Conservation (phyloP, 2,797 vertebrate species). For the Mastacembelus armatus region DNA sequence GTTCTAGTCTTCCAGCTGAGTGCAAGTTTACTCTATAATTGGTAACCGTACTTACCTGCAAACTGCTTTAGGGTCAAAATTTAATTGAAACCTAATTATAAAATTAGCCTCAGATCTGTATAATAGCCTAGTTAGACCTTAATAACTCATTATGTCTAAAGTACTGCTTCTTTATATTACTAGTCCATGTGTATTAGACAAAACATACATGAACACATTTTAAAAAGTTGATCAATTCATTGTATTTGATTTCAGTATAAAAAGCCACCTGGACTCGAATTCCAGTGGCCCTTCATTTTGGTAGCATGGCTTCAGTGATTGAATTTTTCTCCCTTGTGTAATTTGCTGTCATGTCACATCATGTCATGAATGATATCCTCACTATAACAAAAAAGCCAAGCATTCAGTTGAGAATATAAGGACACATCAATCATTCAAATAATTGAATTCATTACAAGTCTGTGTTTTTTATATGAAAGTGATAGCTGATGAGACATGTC, state of each 20-base stretch:
- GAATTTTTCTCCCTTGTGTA: slow-evolving; percentile 49
- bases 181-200: background rate
- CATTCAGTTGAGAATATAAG: slow-evolving; percentile 58
- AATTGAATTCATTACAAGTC: slow-evolving; percentile 59
- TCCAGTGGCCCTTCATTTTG: slow-evolving; percentile 17
- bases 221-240: background rate
- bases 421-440: slow-evolving; percentile 70
- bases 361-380: slow-evolving; percentile 48
- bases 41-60: slow-evolving; percentile 58
- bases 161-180: slow-evolving; percentile 9
- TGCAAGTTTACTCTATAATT: slow-evolving; percentile 57
- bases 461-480: slow-evolving; percentile 28
- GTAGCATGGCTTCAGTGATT: slow-evolving; percentile 32
- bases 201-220: too few relatives aligned
- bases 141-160: slow-evolving; percentile 32
- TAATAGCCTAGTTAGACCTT: slow-evolving; percentile 61
- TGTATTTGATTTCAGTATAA: slow-evolving; percentile 10
- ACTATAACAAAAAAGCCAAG: slow-evolving; percentile 52
- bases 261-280: slow-evolving; percentile 9
- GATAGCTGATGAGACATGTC: slow-evolving; percentile 63
- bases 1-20: slow-evolving; percentile 27
- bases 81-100: slow-evolving; percentile 75
- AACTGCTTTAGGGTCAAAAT: slow-evolving; percentile 56
- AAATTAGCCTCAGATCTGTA: slow-evolving; percentile 61
- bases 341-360: slow-evolving; percentile 68